Evolutionary conservation across 64 coral and sea anemone genomes (phyloP).

Genomic region (Astreopora myriophthalma): DNA sequence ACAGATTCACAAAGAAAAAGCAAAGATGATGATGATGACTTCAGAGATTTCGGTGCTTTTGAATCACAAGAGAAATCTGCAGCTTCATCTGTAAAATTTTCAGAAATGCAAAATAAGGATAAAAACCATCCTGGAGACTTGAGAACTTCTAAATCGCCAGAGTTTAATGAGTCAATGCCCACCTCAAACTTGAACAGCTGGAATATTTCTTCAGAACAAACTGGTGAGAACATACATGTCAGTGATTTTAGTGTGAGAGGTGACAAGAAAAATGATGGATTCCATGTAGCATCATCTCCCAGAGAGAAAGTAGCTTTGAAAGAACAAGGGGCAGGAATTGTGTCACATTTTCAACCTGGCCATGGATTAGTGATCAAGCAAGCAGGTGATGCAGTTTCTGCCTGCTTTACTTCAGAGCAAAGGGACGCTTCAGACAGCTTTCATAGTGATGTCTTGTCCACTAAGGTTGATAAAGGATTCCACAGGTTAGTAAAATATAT

Average conservation of each 20-base stretch:
- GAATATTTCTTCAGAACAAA: not conserved
- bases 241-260: not conserved
- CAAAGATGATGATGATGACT: not conserved
- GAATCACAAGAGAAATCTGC: not conserved
- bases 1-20: not conserved
- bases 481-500: constrained; percentile 1
- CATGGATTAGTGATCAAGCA: not conserved
- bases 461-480: not conserved
- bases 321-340: not conserved
- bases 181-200: not conserved
- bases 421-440: not conserved
- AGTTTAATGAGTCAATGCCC: not conserved
- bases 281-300: not conserved
- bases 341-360: not conserved
- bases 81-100: not conserved
- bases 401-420: not conserved
- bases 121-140: not conserved
- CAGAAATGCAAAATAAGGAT: not conserved
- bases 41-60: constrained; percentile 10
- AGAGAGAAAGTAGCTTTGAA: not conserved
- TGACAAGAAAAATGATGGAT: not conserved
- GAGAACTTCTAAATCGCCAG: not conserved
- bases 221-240: not conserved
- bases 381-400: not conserved
- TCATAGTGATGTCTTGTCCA: not conserved